Evolutionary conservation across 2,113 vertebrate genomes (phyloP).

Genomic region (Charina bottae): DNA sequence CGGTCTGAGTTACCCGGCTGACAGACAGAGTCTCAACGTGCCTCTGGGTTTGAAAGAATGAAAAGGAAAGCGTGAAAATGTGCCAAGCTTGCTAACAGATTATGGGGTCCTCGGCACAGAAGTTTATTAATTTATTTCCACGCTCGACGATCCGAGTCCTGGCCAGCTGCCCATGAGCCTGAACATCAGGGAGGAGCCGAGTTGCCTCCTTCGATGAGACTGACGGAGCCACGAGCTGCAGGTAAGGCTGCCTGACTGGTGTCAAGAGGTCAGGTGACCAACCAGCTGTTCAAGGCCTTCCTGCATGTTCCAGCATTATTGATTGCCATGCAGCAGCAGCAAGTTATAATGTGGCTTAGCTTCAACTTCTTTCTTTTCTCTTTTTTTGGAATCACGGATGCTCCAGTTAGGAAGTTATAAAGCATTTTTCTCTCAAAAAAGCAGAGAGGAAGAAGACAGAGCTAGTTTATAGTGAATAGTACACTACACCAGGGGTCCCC

Average conservation of each 20-base stretch:
- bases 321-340: conserved; percentile 63
- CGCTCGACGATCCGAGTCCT: background rate
- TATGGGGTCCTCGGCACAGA: too few species aligned
- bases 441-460: conserved; percentile 71
- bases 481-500: too few species aligned
- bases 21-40: too few species aligned
- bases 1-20: too few species aligned
- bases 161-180: background rate
- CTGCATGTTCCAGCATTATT: conserved; percentile 44
- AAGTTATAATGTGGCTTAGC: conserved; percentile 68
- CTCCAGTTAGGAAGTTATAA: conserved; percentile 69
- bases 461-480: conserved; percentile 70
- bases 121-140: too few species aligned
- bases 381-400: conserved; percentile 55
- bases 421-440: conserved; percentile 63
- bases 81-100: too few species aligned
- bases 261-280: background rate
- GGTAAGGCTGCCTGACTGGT: background rate
- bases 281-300: conserved; percentile 12
- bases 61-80: too few species aligned
- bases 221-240: background rate
- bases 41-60: too few species aligned
- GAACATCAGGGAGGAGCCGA: background rate
- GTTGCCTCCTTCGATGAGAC: background rate
- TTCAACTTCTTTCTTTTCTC: conserved; percentile 61